These are phyloP conservation scores for Chinchilla lanigera DNA, from an alignment of 2,113 vertebrate genomes.

Conservation along the genomic window DNA sequence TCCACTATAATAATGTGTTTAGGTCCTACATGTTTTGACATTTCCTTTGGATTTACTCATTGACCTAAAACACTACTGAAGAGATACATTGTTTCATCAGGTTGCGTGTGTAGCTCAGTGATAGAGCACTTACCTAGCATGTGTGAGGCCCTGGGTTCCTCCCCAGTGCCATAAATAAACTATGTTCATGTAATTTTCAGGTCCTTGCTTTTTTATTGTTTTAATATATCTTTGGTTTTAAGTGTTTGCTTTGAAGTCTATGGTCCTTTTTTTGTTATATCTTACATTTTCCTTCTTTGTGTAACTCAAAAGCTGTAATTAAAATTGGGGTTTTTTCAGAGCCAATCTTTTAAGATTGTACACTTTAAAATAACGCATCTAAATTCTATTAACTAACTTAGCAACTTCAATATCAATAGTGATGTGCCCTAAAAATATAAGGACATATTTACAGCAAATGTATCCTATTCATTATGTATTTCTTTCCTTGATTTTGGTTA, in stretches of 20 bases:
- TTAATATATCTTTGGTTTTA: neutral
- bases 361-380: neutral
- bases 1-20: neutral
- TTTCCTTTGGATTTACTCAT: neutral
- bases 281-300: neutral
- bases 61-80: neutral
- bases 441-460: neutral
- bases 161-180: neutral
- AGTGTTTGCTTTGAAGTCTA: neutral
- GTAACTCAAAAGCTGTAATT: constrained; percentile 6
- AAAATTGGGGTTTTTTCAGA: neutral
- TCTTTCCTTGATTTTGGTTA: neutral
- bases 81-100: neutral
- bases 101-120: neutral
- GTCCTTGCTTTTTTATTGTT: neutral
- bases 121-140: neutral
- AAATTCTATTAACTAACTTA: neutral
- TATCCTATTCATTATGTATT: neutral
- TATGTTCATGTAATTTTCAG: neutral
- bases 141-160: neutral
- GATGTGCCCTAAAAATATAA: neutral
- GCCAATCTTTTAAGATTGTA: neutral
- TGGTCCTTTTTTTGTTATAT: neutral
- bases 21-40: neutral
- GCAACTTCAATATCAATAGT: neutral